A percentile compares a stretch with the other conserved stretches of the same genome.
These are phyloP conservation scores for Zalophus californianus DNA, from an alignment of 2,797 vertebrate species.

Conservation along the genomic window DNA sequence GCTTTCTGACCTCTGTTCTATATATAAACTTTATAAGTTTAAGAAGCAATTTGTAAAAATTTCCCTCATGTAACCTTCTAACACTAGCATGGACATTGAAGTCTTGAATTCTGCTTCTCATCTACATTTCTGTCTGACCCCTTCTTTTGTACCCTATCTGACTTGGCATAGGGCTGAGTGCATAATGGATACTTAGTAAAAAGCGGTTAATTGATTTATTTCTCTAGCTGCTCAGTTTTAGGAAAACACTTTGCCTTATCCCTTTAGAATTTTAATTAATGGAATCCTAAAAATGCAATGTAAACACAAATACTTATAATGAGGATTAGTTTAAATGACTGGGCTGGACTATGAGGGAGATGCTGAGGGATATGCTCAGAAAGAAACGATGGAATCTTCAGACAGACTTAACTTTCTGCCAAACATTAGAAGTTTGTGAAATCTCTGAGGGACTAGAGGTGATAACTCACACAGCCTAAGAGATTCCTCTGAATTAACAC, in stretches of 20 bases:
- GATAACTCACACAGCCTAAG: neutral
- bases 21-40: neutral
- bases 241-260: neutral
- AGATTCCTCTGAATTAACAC: neutral
- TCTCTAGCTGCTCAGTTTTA: neutral
- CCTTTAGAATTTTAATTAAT: neutral
- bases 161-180: neutral
- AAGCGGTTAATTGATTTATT: neutral
- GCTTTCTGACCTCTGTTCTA: neutral
- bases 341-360: neutral
- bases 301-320: neutral
- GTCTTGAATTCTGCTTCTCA: neutral
- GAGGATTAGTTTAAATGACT: neutral
- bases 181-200: neutral
- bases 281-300: neutral
- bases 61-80: neutral
- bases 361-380: neutral
- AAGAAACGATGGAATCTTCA: neutral
- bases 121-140: neutral
- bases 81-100: neutral
- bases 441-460: neutral
- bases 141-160: neutral
- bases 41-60: slow-evolving; percentile 37
- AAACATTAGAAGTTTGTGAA: neutral
- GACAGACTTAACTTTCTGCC: neutral